Evolutionary conservation across 2,888 invertebrate species (phyloP).

Genomic region (Drosophila eohydei): DNA sequence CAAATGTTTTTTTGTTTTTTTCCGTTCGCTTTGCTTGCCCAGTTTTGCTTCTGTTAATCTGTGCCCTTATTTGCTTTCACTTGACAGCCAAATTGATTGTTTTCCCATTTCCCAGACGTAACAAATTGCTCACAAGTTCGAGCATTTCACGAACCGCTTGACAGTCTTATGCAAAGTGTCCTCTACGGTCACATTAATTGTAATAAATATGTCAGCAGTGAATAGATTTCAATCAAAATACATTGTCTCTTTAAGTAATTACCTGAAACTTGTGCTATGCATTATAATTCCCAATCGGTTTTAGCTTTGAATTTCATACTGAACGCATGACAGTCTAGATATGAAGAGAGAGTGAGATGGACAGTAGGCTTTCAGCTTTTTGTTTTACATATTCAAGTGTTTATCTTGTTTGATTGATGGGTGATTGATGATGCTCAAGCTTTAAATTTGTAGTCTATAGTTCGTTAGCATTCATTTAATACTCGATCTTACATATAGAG

Average conservation of each 20-base stretch:
- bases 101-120: constrained; percentile 20
- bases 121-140: constrained; percentile 25
- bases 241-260: not conserved
- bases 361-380: not conserved
- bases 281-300: constrained; percentile 1
- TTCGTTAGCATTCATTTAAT: not conserved
- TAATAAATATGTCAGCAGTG: not conserved
- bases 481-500: not conserved
- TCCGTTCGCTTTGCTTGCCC: not conserved
- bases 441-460: not conserved
- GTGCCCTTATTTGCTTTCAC: constrained; percentile 32
- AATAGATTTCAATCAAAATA: not conserved
- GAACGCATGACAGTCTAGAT: not conserved
- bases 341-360: not conserved
- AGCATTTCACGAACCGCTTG: not conserved
- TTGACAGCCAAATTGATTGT: constrained; percentile 52
- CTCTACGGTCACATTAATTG: not conserved
- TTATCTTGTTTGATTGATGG: not conserved
- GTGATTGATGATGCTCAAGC: not conserved
- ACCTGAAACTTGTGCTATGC: not conserved
- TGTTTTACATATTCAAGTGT: not conserved
- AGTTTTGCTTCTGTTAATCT: constrained; percentile 35
- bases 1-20: constrained; percentile 19
- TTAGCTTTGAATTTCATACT: too few relatives aligned
- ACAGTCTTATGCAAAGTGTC: not conserved